These are phyloP conservation scores for Sebastes elongatus DNA, from an alignment of 2,797 vertebrate species.

Conservation along the genomic window DNA sequence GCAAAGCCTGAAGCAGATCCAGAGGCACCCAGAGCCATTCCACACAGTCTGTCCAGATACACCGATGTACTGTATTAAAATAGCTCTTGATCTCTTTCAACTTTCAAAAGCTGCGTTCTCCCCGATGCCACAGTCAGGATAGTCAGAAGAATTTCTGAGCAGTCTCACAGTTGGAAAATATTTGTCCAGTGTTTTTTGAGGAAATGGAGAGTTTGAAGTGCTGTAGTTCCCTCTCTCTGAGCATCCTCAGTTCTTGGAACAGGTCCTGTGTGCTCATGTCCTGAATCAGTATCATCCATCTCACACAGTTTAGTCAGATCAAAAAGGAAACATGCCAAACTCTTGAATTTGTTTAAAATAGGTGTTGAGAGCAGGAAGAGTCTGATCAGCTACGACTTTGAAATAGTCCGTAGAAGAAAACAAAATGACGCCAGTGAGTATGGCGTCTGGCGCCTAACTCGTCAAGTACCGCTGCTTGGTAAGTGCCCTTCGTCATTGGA, in stretches of 20 bases:
- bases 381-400: too few species aligned
- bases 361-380: too few species aligned
- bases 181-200: background rate
- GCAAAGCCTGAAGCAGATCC: constrained; percentile 60
- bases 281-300: background rate
- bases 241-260: background rate
- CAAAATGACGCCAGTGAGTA: too few species aligned
- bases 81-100: background rate
- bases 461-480: too few species aligned
- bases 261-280: background rate
- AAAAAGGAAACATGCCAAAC: too few species aligned
- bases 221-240: background rate
- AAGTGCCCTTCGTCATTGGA: too few species aligned
- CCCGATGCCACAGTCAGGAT: background rate
- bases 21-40: constrained; percentile 20
- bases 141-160: background rate
- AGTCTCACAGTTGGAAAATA: too few species aligned
- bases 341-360: too few species aligned
- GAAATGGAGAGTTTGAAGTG: background rate
- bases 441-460: too few species aligned
- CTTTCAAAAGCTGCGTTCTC: background rate
- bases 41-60: background rate
- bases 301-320: background rate
- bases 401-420: too few species aligned
- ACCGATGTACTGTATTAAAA: too few species aligned